Percentiles rank a stretch among this genome's conserved stretches.
Evolutionary conservation across 2,113 vertebrate genomes (phyloP).

Genomic region (Zeus faber): DNA sequence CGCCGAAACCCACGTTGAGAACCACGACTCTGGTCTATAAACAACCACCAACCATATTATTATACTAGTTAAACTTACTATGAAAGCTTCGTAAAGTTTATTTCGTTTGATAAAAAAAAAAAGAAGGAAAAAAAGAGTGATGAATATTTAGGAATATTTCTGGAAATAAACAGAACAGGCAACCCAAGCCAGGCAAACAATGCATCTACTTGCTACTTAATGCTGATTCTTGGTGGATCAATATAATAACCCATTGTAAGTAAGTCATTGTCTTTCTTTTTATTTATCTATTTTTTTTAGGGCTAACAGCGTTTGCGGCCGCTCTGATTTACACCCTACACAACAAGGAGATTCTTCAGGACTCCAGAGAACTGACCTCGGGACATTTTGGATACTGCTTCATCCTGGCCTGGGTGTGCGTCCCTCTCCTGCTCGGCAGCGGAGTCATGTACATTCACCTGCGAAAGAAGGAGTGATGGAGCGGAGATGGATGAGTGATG

Average conservation of each 20-base stretch:
- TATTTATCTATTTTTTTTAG: conserved; percentile 45
- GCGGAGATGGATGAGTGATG: not conserved
- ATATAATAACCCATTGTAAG: not conserved
- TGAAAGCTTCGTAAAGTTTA: no score
- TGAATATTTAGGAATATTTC: no score
- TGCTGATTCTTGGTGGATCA: not conserved
- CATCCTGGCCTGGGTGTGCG: conserved; percentile 84
- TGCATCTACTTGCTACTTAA: no score
- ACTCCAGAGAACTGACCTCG: conserved; percentile 30
- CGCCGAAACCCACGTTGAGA: no score
- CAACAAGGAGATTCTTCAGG: conserved; percentile 72
- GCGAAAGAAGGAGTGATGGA: conserved; percentile 79
- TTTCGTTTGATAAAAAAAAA: no score
- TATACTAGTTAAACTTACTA: no score
- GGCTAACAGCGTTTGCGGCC: conserved; percentile 75
- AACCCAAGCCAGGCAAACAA: no score
- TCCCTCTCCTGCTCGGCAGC: conserved; percentile 81
- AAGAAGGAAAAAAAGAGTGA: no score
- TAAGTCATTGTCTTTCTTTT: no score
- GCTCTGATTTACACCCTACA: conserved; percentile 84
- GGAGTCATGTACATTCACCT: conserved; percentile 85
- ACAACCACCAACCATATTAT: no score
- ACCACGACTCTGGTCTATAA: no score
- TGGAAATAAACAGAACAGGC: no score
- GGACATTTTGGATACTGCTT: conserved; percentile 87